Evolutionary conservation across 2,113 vertebrate genomes (phyloP), one percentile per base, ranked within the genome.

Genomic region (Eretmochelys imbricata): DNA sequence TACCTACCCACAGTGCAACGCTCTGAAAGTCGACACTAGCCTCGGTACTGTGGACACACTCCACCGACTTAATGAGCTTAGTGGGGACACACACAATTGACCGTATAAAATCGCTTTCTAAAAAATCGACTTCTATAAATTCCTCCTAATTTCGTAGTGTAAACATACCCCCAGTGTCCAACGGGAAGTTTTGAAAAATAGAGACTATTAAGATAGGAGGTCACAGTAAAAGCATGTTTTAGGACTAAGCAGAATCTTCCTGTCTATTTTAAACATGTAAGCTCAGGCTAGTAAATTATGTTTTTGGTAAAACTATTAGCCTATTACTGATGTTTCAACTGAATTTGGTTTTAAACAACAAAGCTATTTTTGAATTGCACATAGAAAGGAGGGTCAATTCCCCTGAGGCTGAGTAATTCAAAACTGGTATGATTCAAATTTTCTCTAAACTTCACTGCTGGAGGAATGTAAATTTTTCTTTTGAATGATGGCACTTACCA

Each of bases 361-460:
- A 89, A 94, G 62, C 4, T 59, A 13, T 53, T 89, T 76, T 22
- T 51, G 87, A 82, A 84, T 49, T 46, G 10, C 1, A 5, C 42
- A 69, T 13, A 0, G 27, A 65, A 84, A 0, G 35, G 53, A 82
- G 22, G 31, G 57, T 11, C 51, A 35, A n/a, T 8, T 72, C 86
- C 79, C 0, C 14, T 3, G 0, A 14, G 48, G 72, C 86, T 35
- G 2, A 38, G 0, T 0, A 25, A 62, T 53, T 24, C 48, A 62
- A 27, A 55, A 48, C n/a, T 87, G 65, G 49, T 2, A 2, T 1
- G 54, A 81, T 82, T 83, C 59, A 59, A 84, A 49, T 19, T 22
- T 82, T 62, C 46, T 0, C 62, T 22, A 2, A 24, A 80, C 14
- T 91, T 80, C 79, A 62, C 38, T 89, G 62, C 72, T 22, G 69